Evolutionary conservation across 2,797 vertebrate genomes (phyloP), one percentile per base, ranked within the genome.

Genomic region (Huso huso): DNA sequence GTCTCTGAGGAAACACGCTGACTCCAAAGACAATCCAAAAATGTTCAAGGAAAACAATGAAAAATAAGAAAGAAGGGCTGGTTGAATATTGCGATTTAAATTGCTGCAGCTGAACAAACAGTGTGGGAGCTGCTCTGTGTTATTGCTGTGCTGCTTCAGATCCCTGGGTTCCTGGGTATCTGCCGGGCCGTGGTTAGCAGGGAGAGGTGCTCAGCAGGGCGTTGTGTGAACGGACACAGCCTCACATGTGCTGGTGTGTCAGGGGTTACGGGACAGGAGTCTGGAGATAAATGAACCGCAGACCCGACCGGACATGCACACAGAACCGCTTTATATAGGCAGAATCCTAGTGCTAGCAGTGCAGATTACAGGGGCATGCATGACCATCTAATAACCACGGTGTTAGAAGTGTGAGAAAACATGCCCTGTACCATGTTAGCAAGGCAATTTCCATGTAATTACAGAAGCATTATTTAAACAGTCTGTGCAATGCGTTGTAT

Each of bases 61-160:
- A 51, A 51, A 13, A 15, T 2, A 50, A 11, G 7, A 7, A 13
- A 15, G 86, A 71, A 76, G 75, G 79, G 75, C 66, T 48, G 75
- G 76, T 66, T 72, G 74, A 74, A 81, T 80, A 72, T 63, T 61
- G 73, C 51, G 67, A 79, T 79, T 79, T 75, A 83, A 87, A 88
- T 79, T 71, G 48, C 66, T 18, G 69, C 86, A 91, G 85, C 88
- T 88, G 87, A 85, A 83, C 84, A 86, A 89, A 89, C 86, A 89
- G 49, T 68, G 6, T 72, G 84, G 86, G 84, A 83, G 84, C 78
- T 71, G 83, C 82, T 82, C 78, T 81, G 72, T 71, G 79, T 76
- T 86, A 78, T 84, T 82, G 81, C 82, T 80, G 75, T 77, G 77
- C 75, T 77, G 78, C 23, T 37, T 2, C 23, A 37, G 23, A 55